Percentiles rank a stretch among this genome's conserved stretches.
Conservation (phyloP, 2,113 vertebrate genomes). For the Coregonus clupeaformis region DNA sequence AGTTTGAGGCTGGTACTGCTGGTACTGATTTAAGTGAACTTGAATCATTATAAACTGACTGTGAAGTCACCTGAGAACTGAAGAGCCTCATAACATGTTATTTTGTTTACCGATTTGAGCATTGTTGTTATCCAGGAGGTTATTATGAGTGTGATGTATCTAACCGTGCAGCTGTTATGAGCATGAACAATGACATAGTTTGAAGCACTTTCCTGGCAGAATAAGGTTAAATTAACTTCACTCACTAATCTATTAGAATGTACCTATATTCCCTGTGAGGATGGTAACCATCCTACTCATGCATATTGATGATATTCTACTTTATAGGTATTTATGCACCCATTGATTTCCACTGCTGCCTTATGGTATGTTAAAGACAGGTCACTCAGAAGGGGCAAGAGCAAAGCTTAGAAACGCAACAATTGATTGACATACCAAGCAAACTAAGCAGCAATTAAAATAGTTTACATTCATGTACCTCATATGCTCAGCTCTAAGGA, state of each 20-base stretch:
- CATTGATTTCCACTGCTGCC: not conserved
- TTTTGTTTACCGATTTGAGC: constrained; percentile 18
- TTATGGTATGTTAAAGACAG: not conserved
- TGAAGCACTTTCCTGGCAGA: constrained; percentile 25
- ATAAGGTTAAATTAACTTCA: too few species aligned
- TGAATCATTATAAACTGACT: constrained; percentile 13
- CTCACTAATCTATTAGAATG: too few species aligned
- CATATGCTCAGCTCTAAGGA: not conserved
- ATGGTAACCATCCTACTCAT: not conserved
- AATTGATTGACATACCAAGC: too few species aligned
- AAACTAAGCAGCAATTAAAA: too few species aligned
- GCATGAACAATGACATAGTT: too few species aligned
- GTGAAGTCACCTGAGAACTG: constrained; percentile 30
- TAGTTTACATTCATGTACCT: not conserved
- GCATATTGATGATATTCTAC: not conserved
- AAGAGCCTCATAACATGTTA: not conserved
- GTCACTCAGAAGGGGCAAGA: not conserved
- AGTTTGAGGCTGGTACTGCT: not conserved
- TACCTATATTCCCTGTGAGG: not conserved
- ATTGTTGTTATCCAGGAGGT: too few species aligned
- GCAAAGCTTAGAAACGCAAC: too few species aligned
- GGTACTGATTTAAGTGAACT: constrained; percentile 3
- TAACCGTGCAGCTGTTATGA: too few species aligned
- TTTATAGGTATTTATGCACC: not conserved
- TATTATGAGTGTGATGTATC: too few species aligned